These are phyloP conservation scores for Oryzias sinensis DNA, from an alignment of 2,797 vertebrate species.

Conservation along the genomic window DNA sequence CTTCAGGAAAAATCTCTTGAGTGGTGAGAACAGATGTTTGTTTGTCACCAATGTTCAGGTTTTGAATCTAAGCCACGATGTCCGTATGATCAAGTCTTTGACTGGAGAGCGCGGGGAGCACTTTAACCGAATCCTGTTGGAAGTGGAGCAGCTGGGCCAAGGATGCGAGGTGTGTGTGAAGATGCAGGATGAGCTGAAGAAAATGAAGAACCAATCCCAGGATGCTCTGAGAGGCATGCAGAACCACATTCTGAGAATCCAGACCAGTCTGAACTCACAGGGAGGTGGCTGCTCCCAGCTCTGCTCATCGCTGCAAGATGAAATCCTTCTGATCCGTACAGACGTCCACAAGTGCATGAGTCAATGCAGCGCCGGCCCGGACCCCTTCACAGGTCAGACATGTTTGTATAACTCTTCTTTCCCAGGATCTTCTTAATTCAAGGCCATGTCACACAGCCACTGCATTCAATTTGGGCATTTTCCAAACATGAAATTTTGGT, in stretches of 20 bases:
- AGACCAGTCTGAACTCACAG: constrained; percentile 54
- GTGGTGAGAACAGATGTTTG: too few relatives aligned
- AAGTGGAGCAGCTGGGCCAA: constrained; percentile 72
- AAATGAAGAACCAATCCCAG: constrained; percentile 76
- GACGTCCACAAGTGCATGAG: constrained; percentile 68
- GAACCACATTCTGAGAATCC: constrained; percentile 58
- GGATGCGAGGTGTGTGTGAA: constrained; percentile 72
- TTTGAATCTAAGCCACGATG: constrained; percentile 72
- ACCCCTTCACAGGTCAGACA: constrained; percentile 47
- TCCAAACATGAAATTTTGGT: too few relatives aligned
- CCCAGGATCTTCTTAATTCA: too few relatives aligned
- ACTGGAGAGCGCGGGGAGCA: constrained; percentile 74
- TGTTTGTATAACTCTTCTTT: too few relatives aligned
- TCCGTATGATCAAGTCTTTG: constrained; percentile 75
- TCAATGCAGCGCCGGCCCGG: constrained; percentile 54
- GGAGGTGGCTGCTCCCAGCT: constrained; percentile 59
- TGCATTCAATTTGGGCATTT: too few relatives aligned
- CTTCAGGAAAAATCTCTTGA: too few relatives aligned
- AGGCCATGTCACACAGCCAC: too few relatives aligned
- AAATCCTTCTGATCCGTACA: constrained; percentile 66
- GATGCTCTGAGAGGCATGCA: constrained; percentile 70
- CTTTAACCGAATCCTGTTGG: constrained; percentile 76
- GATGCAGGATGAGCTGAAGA: constrained; percentile 70
- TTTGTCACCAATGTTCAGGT: constrained; percentile 51
- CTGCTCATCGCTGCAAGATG: constrained; percentile 72